phyloP scores from a whole-genome alignment of 1,140 invertebrate species.

The Zeugodacus cucurbitae region DNA sequence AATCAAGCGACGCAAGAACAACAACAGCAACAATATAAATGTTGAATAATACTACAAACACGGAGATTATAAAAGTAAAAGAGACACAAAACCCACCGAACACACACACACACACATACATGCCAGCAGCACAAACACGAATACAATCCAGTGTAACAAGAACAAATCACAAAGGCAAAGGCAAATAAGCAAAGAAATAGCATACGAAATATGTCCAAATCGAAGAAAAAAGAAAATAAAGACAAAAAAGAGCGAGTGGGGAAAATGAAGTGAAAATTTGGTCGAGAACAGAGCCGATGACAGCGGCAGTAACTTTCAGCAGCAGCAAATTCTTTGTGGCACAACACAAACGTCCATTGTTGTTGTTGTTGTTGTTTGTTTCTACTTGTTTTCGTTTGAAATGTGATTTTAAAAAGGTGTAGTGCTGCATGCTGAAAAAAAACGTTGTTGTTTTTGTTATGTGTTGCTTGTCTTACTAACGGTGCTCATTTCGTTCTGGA shows the following conservation, averaged over 20 bases:
- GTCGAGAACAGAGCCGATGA: background rate
- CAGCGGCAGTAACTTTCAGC: background rate
- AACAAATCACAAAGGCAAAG: background rate
- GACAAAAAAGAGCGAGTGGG: background rate
- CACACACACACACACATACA: background rate
- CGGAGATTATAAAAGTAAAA: background rate
- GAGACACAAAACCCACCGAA: background rate
- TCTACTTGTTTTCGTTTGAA: background rate
- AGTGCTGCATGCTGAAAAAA: background rate
- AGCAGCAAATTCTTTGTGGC: constrained; percentile 18
- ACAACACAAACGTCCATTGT: background rate
- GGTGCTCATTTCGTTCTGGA: background rate
- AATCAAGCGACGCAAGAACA: constrained; percentile 11
- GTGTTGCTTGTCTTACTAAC: background rate
- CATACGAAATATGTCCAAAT: constrained; percentile 10
- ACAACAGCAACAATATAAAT: background rate
- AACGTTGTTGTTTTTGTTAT: background rate
- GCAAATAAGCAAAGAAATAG: background rate
- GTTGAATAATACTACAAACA: background rate
- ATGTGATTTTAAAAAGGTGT: background rate
- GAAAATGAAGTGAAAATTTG: constrained; percentile 30
- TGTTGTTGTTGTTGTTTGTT: background rate
- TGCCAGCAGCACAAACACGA: background rate
- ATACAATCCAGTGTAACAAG: background rate
- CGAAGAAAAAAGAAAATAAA: background rate